A percentile compares a stretch with the other conserved stretches of the same genome.
phyloP scores from a whole-genome alignment of 1,140 invertebrate genomes.

The Zaprionus kolodkinae region DNA sequence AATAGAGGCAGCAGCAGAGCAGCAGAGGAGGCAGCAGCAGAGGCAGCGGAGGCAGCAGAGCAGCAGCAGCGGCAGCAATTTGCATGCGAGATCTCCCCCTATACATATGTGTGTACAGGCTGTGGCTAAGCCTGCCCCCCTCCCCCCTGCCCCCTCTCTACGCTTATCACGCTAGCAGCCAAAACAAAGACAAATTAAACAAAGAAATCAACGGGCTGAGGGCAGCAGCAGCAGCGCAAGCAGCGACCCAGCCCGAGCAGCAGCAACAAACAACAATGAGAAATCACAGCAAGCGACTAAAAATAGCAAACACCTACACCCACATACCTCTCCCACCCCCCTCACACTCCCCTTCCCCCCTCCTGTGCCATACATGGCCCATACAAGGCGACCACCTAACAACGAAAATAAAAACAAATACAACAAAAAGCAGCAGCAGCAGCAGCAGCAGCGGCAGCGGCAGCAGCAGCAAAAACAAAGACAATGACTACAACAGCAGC shows the following conservation, averaged over 20 bases:
- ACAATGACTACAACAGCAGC: constrained; percentile 18
- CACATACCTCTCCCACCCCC: neutral
- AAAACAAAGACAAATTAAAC: constrained; percentile 78
- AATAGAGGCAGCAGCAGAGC: neutral
- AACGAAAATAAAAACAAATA: constrained; percentile 30
- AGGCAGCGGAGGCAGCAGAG: too few relatives aligned
- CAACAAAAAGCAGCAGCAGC: constrained; percentile 1
- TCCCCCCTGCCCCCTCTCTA: neutral
- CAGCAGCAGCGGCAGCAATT: constrained; percentile 17
- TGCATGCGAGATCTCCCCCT: constrained; percentile 8
- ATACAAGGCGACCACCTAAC: constrained; percentile 44
- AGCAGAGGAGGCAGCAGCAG: constrained; percentile 11
- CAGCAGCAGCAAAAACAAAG: neutral
- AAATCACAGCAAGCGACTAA: constrained; percentile 76
- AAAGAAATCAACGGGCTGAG: constrained; percentile 63
- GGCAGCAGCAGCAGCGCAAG: constrained; percentile 1
- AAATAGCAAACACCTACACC: constrained; percentile 61
- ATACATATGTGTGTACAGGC: neutral
- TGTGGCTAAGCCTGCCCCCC: neutral
- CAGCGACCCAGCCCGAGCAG: constrained; percentile 20
- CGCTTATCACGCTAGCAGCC: constrained; percentile 36
- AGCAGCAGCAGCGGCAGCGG: constrained; percentile 1
- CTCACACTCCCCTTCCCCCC: neutral
- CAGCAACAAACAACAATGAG: constrained; percentile 75
- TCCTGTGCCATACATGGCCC: constrained; percentile 16